These are phyloP conservation scores for Montifringilla adamsi DNA, from an alignment of 2,113 vertebrate genomes.

Conservation along the genomic window DNA sequence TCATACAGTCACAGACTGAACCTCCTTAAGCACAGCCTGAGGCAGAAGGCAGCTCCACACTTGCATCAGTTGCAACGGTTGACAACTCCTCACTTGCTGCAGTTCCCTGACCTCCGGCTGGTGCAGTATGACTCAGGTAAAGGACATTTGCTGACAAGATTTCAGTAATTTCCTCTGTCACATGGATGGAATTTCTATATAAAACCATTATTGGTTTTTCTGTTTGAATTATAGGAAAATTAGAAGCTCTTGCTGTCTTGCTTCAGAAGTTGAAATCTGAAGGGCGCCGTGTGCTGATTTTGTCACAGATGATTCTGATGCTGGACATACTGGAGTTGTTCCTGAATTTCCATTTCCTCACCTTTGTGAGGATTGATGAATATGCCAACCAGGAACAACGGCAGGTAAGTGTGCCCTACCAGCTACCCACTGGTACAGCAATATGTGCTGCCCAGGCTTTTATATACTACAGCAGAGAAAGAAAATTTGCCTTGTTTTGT, in stretches of 20 bases:
- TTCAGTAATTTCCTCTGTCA: not conserved
- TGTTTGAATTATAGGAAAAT: conserved; percentile 79
- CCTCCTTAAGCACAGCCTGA: conserved; percentile 73
- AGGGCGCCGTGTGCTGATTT: conserved; percentile 89
- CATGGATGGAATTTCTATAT: not conserved
- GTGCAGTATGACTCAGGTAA: conserved; percentile 95
- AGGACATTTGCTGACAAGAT: not conserved
- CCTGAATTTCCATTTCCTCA: conserved; percentile 86
- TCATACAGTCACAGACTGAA: conserved; percentile 79
- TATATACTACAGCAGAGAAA: not conserved
- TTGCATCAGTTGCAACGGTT: conserved; percentile 74
- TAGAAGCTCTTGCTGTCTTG: conserved; percentile 90
- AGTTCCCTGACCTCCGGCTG: conserved; percentile 84
- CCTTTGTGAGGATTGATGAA: conserved; percentile 90
- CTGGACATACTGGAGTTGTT: conserved; percentile 89
- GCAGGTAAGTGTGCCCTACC: conserved; percentile 75
- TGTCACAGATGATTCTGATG: conserved; percentile 93
- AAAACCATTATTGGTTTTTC: not conserved
- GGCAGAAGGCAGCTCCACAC: conserved; percentile 73
- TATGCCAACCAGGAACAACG: conserved; percentile 85
- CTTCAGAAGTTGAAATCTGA: conserved; percentile 89
- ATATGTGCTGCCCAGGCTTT: not conserved
- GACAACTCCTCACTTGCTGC: conserved; percentile 70
- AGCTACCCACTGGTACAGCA: not conserved
- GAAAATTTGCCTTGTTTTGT: not conserved